phyloP scores from a whole-genome alignment of 1,140 invertebrate genomes.

The Amyelois transitella region DNA sequence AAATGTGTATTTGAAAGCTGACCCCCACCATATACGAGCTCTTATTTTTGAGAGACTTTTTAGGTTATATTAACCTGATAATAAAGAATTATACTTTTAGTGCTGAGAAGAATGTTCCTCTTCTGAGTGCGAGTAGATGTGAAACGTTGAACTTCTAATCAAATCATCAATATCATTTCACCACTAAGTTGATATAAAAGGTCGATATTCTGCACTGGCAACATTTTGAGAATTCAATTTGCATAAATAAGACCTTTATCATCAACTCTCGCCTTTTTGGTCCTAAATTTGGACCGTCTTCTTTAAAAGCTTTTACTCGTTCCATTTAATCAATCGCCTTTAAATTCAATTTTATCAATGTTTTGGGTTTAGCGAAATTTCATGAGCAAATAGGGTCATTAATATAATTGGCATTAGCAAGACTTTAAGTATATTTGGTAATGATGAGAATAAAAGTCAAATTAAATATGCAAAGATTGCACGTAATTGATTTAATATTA shows the following conservation, averaged over 20 bases:
- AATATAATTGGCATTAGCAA: not conserved
- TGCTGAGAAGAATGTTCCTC: too few relatives aligned
- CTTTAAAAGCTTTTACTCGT: constrained; percentile 1
- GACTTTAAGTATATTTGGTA: constrained; percentile 12
- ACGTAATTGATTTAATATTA: not conserved
- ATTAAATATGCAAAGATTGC: not conserved
- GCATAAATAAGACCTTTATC: constrained; percentile 39
- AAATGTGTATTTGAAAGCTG: too few relatives aligned
- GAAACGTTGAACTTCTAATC: too few relatives aligned
- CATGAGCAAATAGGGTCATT: not conserved
- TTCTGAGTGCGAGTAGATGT: too few relatives aligned
- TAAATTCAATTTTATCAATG: not conserved
- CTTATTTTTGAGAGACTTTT: too few relatives aligned
- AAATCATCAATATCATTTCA: too few relatives aligned
- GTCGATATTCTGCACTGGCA: not conserved
- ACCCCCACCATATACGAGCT: too few relatives aligned
- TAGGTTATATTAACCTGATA: too few relatives aligned
- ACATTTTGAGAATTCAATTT: constrained; percentile 33
- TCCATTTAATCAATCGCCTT: not conserved
- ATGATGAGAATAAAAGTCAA: not conserved
- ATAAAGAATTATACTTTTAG: too few relatives aligned
- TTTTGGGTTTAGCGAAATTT: not conserved
- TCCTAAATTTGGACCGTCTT: constrained; percentile 5
- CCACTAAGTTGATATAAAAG: too few relatives aligned
- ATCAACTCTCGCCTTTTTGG: constrained; percentile 1